Evolutionary conservation across 2,888 invertebrate genomes (phyloP).

Genomic region (Phania funesta): DNA sequence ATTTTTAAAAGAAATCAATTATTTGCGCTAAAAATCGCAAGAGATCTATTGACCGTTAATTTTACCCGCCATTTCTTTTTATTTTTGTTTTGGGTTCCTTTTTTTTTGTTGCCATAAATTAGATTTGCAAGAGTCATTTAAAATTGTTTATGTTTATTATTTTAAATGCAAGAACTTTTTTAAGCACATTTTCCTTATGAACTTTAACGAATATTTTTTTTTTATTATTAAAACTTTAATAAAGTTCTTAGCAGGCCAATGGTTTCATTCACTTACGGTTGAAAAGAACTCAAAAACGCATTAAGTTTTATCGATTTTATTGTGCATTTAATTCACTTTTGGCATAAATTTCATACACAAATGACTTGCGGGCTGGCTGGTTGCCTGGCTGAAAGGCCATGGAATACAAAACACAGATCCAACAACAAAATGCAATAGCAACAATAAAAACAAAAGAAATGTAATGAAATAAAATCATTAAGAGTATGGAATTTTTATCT

Average conservation of each 20-base stretch:
- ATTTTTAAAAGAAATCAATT: no score
- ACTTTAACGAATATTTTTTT: neutral
- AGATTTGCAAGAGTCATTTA: no score
- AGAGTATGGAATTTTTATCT: conserved; percentile 50
- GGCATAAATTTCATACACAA: conserved; percentile 13
- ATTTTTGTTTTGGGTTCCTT: no score
- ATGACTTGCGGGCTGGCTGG: no score
- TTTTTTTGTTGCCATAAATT: no score
- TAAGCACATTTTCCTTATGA: neutral
- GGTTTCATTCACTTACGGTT: conserved; percentile 4
- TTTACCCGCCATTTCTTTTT: no score
- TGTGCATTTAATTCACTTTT: conserved; percentile 34
- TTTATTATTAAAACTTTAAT: neutral
- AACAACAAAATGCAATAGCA: neutral
- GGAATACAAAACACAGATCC: neutral
- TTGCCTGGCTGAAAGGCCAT: neutral
- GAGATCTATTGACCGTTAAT: no score
- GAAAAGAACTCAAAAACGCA: conserved; percentile 23
- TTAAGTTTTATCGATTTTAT: conserved; percentile 43
- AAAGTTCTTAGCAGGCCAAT: neutral
- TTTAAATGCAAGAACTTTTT: no score
- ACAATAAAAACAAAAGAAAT: conserved; percentile 5
- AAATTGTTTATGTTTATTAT: no score
- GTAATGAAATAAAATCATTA: conserved; percentile 53
- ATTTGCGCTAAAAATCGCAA: no score